phyloP scores from a whole-genome alignment of 2,797 vertebrate species.

The Pitangus sulphuratus region DNA sequence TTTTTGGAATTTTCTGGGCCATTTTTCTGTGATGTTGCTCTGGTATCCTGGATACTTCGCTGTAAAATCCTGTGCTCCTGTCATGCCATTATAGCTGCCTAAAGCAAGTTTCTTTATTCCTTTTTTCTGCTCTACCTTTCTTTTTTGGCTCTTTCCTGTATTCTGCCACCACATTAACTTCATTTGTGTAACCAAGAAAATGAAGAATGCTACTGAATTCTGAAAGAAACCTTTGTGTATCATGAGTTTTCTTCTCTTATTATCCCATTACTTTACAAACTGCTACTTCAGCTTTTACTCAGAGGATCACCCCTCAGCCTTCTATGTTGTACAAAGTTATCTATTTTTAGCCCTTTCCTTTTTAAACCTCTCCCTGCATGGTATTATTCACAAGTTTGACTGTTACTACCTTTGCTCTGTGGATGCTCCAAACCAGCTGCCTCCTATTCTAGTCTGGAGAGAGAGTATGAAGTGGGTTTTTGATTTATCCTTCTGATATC shows the following conservation, averaged over 20 bases:
- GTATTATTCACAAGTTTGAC: not conserved
- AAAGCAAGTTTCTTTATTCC: constrained; percentile 28
- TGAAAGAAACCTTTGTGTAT: constrained; percentile 44
- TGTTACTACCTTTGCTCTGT: not conserved
- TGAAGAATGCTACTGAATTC: constrained; percentile 32
- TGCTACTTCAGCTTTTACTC: constrained; percentile 21
- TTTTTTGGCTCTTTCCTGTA: not conserved
- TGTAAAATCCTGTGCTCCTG: not conserved
- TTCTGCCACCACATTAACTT: constrained; percentile 30
- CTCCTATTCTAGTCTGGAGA: not conserved
- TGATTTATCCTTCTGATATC: not conserved
- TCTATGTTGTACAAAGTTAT: not conserved
- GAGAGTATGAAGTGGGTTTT: not conserved
- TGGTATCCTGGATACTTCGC: constrained; percentile 54
- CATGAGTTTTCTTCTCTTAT: not conserved
- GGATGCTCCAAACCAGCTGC: not conserved
- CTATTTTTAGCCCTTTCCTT: constrained; percentile 47
- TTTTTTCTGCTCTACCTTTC: constrained; percentile 32
- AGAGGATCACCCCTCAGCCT: not conserved
- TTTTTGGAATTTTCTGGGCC: constrained; percentile 32
- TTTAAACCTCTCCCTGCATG: not conserved
- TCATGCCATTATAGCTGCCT: constrained; percentile 34
- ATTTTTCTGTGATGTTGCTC: constrained; percentile 1
- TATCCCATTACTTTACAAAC: constrained; percentile 1
- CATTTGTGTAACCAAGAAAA: constrained; percentile 47